A percentile compares a stretch with the other conserved stretches of the same genome.
Conservation (phyloP, 2,113 vertebrate genomes). For the Heterochromis multidens region DNA sequence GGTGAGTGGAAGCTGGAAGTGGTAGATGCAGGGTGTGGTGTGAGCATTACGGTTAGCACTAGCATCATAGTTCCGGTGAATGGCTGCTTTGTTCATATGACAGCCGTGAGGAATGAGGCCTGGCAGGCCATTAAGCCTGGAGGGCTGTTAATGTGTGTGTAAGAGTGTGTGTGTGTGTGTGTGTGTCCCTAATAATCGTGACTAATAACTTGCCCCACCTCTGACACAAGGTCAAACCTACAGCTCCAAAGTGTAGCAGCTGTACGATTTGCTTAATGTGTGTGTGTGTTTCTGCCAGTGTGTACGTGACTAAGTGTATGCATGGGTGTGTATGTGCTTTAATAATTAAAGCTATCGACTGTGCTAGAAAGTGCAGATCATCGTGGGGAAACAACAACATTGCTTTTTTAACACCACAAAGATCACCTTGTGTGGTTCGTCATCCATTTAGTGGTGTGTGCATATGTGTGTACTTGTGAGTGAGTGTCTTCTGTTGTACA, state of each 20-base stretch:
- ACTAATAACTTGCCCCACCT: constrained; percentile 73
- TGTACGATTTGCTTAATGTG: constrained; percentile 52
- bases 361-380: constrained; percentile 45
- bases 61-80: constrained; percentile 75
- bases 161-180: constrained; percentile 23
- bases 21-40: constrained; percentile 67
- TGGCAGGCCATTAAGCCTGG: constrained; percentile 69
- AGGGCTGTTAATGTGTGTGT: constrained; percentile 64
- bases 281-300: neutral
- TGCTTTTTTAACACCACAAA: constrained; percentile 65
- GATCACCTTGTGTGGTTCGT: constrained; percentile 51
- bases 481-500: constrained; percentile 12
- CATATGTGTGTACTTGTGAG: neutral
- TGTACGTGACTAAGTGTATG: constrained; percentile 37
- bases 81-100: constrained; percentile 78
- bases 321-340: constrained; percentile 59
- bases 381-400: constrained; percentile 50
- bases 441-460: constrained; percentile 24
- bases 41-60: constrained; percentile 69
- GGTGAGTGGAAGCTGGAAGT: constrained; percentile 39
- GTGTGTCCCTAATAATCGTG: constrained; percentile 71
- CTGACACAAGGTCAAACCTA: constrained; percentile 72
- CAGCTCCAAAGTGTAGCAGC: constrained; percentile 41
- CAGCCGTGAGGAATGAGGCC: constrained; percentile 76
- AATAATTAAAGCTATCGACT: constrained; percentile 67